Evolutionary conservation across 2,797 vertebrate genomes (phyloP), one percentile per base, ranked within the genome.

Genomic region (Gouania willdenowi): DNA sequence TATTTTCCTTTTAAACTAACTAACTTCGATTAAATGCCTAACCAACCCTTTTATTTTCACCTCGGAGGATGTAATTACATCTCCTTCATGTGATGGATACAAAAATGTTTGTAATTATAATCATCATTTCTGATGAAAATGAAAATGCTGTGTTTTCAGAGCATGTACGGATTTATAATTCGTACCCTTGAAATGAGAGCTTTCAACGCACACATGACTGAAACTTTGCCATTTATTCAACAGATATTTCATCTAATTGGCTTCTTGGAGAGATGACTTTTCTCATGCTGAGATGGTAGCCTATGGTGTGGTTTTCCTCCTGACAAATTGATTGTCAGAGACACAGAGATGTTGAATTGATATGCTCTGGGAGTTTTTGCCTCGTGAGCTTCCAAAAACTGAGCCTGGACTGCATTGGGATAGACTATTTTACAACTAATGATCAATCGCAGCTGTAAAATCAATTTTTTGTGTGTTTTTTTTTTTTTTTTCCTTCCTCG

Each of bases 11-110:
- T 24, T 41, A 48, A 40, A 58, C 38, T 60, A 43, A 42, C 25
- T 52, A 13, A 64, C 55, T 51, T 22, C 41, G 43, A 63, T 71
- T 45, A 66, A 34, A 51, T 26, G 26, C 27, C 24, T 58, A 62
- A 66, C 52, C 42, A 63, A 61, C 51, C 52, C 45, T 71, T 73
- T 72, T 29, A 65, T 75, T 62, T 12, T 17, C 27, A 36, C 38
- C 42, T 41, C 12, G 1, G 10, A 47, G 50, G 61, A 76, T 71
- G 59, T 55, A 52, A 61, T 66, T 60, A 35, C 39, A 34, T 50
- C 47, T 61, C 25, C 52, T 67, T 66, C 10, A 23, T 21, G 41
- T 13, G 30, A 62, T 69, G n/a, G n/a, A n/a, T n/a, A n/a, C n/a
- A 30, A 40, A 67, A 59, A 48, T 26, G 29, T 5, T 26, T 47